These are phyloP conservation scores for Gallinago jamesoni DNA, from an alignment of 2,113 vertebrate species.

Conservation along the genomic window DNA sequence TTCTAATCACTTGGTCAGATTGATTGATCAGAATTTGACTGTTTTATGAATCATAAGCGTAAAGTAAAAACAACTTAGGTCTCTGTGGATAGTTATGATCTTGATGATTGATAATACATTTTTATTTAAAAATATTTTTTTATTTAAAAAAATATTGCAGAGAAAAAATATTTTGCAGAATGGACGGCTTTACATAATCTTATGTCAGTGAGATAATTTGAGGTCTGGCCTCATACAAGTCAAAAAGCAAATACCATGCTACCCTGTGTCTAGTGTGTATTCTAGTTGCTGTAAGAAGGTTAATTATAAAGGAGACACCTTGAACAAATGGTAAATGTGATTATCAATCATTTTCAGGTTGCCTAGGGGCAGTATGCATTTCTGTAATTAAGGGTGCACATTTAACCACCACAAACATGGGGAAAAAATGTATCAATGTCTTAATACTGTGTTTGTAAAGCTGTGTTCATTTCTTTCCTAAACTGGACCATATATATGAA, in stretches of 20 bases:
- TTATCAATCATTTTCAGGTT: background rate
- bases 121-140: background rate
- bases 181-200: background rate
- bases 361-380: background rate
- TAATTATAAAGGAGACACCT: conserved; percentile 24
- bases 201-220: background rate
- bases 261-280: background rate
- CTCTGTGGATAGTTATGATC: background rate
- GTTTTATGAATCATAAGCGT: background rate
- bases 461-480: background rate
- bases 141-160: background rate
- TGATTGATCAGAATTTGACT: background rate
- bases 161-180: background rate
- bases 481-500: background rate
- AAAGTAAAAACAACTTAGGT: background rate
- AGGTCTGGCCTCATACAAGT: background rate
- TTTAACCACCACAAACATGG: background rate
- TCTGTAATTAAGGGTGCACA: conserved; percentile 4
- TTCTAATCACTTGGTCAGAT: background rate
- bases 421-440: background rate
- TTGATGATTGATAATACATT: background rate
- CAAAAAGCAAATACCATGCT: background rate
- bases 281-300: background rate
- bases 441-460: background rate
- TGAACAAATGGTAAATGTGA: conserved; percentile 38